phyloP scores from a whole-genome alignment of 1,140 invertebrate genomes.

The Drosophila guanche region DNA sequence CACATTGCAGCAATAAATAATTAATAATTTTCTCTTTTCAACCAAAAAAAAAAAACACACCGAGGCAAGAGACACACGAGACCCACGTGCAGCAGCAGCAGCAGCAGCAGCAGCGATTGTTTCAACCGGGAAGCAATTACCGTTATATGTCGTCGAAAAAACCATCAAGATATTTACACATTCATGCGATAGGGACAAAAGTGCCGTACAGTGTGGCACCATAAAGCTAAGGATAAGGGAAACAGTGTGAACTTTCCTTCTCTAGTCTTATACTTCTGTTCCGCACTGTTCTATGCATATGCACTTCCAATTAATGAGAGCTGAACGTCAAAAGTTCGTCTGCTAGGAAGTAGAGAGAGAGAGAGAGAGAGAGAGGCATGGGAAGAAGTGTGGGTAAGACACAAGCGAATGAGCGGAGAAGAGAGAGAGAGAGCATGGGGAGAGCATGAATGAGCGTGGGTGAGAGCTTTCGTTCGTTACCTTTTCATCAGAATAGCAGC shows the following conservation, averaged over 20 bases:
- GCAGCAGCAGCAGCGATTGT: constrained; percentile 37
- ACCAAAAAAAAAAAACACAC: constrained; percentile 6
- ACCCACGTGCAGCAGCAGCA: constrained; percentile 47
- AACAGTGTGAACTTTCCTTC: too few relatives aligned
- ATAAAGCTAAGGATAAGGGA: background rate
- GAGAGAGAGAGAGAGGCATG: constrained; percentile 7
- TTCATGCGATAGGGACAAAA: constrained; percentile 21
- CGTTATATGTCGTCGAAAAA: constrained; percentile 75
- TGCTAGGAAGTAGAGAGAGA: constrained; percentile 18
- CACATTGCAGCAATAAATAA: constrained; percentile 64
- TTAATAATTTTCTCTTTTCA: constrained; percentile 74
- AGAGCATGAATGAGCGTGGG: constrained; percentile 20
- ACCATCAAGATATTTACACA: constrained; percentile 66
- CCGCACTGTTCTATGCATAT: constrained; percentile 47
- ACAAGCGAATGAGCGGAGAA: background rate
- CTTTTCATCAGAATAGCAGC: constrained; percentile 69
- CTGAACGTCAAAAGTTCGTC: background rate
- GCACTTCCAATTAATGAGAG: constrained; percentile 73
- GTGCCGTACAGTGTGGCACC: constrained; percentile 9
- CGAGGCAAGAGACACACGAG: background rate
- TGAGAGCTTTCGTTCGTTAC: constrained; percentile 65
- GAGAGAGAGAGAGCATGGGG: background rate
- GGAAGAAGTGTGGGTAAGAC: background rate
- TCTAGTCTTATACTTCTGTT: background rate
- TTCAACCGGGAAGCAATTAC: constrained; percentile 75